Evolutionary conservation across 1,140 invertebrate genomes (phyloP).

Genomic region (Heliothis virescens): DNA sequence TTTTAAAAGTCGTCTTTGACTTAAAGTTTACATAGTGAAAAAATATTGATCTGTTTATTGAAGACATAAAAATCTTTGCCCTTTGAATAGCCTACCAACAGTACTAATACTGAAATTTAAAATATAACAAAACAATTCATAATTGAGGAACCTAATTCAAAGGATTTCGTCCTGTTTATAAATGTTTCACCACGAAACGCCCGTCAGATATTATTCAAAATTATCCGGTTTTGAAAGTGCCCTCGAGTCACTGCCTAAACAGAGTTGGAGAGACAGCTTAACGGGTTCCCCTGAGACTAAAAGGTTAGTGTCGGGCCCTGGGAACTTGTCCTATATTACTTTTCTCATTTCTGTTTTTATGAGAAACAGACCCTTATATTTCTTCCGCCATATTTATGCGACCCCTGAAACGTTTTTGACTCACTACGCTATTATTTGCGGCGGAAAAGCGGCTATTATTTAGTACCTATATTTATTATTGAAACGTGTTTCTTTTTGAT

Average conservation of each 20-base stretch:
- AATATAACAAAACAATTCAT: too few relatives aligned
- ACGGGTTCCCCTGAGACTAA: not conserved
- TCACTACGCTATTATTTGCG: not conserved
- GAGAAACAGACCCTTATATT: not conserved
- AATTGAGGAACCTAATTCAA: too few relatives aligned
- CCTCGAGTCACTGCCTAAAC: not conserved
- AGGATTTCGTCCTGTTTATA: not conserved
- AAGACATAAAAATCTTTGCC: too few relatives aligned
- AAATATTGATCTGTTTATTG: too few relatives aligned
- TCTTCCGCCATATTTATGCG: conserved; percentile 16
- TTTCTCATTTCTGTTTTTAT: conserved; percentile 7
- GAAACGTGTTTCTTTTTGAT: not conserved
- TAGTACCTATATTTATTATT: not conserved
- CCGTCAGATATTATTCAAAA: not conserved
- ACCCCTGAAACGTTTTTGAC: conserved; percentile 1
- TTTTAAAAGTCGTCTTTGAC: too few relatives aligned
- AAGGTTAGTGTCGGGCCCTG: not conserved
- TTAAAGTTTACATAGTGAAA: too few relatives aligned
- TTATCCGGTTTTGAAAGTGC: conserved; percentile 8
- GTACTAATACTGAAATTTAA: too few relatives aligned
- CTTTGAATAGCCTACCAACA: too few relatives aligned
- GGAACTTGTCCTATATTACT: not conserved
- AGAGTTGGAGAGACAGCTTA: conserved; percentile 16
- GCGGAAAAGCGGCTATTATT: not conserved
- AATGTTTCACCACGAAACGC: not conserved